phyloP scores from a whole-genome alignment of 2,113 vertebrate genomes.

The Caloenas nicobarica region DNA sequence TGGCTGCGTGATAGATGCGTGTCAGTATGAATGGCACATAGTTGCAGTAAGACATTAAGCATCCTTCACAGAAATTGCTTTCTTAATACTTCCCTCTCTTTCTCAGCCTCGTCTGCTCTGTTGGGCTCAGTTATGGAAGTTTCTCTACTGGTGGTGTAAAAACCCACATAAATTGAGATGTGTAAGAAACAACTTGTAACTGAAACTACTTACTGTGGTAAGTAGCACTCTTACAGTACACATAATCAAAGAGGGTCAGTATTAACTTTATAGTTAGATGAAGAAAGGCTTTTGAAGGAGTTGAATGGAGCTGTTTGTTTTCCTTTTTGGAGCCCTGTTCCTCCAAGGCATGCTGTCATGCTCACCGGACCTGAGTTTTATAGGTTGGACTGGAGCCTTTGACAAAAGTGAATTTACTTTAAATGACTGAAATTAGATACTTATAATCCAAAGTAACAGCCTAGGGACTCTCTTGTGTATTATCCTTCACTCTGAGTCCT shows the following conservation, averaged over 20 bases:
- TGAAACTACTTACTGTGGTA: background rate
- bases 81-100: background rate
- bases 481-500: constrained; percentile 44
- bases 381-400: constrained; percentile 45
- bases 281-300: constrained; percentile 36
- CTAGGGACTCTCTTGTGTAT: constrained; percentile 50
- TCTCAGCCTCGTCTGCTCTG: background rate
- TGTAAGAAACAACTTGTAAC: background rate
- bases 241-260: background rate
- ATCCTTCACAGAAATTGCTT: background rate
- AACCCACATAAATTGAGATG: background rate
- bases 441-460: constrained; percentile 61
- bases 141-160: background rate
- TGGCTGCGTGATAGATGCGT: fast-evolving
- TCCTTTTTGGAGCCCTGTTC: background rate
- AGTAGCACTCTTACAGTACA: background rate
- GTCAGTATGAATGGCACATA: background rate
- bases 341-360: constrained; percentile 36
- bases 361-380: constrained; percentile 29
- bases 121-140: background rate
- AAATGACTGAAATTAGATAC: constrained; percentile 65
- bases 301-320: constrained; percentile 40
- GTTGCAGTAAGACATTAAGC: background rate
- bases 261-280: background rate
- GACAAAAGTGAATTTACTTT: constrained; percentile 61